Conservation (phyloP, 2,888 invertebrate genomes). For the Exephanes ischioxanthus region DNA sequence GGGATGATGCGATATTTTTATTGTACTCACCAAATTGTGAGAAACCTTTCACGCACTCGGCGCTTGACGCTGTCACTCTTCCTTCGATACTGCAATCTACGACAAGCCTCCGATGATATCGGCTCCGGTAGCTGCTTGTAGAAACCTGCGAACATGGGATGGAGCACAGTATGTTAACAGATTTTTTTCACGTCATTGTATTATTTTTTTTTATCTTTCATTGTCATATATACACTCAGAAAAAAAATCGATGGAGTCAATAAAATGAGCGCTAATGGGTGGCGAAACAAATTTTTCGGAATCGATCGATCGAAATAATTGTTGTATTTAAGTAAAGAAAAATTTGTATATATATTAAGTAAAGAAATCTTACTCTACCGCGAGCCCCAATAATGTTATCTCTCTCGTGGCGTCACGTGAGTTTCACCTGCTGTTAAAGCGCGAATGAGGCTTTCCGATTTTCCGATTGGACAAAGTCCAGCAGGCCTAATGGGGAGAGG, state of each 20-base stretch:
- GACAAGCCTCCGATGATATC: constrained; percentile 86
- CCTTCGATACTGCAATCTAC: constrained; percentile 87
- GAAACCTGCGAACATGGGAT: constrained; percentile 85
- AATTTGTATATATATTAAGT: too few species aligned
- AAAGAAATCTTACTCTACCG: too few species aligned
- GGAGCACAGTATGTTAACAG: constrained; percentile 56
- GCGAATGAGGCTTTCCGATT: constrained; percentile 7
- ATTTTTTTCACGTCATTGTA: not conserved
- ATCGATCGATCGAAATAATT: too few species aligned
- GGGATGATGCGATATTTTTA: not conserved
- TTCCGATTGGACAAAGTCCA: constrained; percentile 17
- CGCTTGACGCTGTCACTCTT: constrained; percentile 88
- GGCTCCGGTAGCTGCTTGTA: constrained; percentile 88
- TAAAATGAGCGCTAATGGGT: too few species aligned
- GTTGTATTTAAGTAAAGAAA: too few species aligned
- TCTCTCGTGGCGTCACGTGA: too few species aligned
- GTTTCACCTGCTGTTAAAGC: not conserved
- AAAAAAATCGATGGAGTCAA: too few species aligned
- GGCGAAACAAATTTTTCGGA: too few species aligned
- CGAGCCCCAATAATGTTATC: too few species aligned
- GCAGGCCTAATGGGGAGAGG: not conserved
- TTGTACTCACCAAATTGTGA: constrained; percentile 87
- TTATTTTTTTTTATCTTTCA: too few species aligned
- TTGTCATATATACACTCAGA: too few species aligned
- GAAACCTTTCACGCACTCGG: constrained; percentile 87